Conservation (phyloP, 2,888 invertebrate genomes). For the Eilema caniola region DNA sequence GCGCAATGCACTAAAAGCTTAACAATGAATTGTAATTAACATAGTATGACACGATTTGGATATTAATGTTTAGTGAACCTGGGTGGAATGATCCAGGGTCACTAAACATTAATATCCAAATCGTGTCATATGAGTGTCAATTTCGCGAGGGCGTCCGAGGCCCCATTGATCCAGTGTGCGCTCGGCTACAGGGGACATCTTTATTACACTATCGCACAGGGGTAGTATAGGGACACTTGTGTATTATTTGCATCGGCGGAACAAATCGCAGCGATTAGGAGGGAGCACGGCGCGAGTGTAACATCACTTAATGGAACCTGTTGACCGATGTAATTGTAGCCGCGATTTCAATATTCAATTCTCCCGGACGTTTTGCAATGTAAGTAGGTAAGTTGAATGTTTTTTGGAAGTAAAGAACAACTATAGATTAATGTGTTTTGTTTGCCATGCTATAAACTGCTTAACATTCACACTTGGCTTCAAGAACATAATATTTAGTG, state of each 20-base stretch:
- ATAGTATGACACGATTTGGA: too few species aligned
- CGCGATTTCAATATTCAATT: neutral
- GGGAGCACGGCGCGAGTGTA: neutral
- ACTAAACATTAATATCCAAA: neutral
- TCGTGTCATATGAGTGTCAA: neutral
- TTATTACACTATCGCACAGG: neutral
- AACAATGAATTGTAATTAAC: too few species aligned
- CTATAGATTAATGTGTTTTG: neutral
- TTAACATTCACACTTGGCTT: conserved; percentile 3
- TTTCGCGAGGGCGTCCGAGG: too few species aligned
- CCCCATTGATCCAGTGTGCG: too few species aligned
- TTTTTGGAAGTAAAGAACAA: neutral
- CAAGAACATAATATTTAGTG: conserved; percentile 9
- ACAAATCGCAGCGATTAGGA: conserved; percentile 12
- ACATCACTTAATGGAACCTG: neutral
- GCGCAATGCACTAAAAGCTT: too few species aligned
- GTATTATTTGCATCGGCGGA: conserved; percentile 9
- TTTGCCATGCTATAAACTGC: too few species aligned
- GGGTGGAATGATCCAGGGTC: too few species aligned
- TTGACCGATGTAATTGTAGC: neutral
- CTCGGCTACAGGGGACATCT: neutral
- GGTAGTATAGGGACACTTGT: neutral
- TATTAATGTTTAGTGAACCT: too few species aligned
- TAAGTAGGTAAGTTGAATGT: neutral
- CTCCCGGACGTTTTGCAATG: neutral